These are phyloP conservation scores for Sepioteuthis lessoniana DNA, from an alignment of 2,888 invertebrate genomes.

Conservation along the genomic window DNA sequence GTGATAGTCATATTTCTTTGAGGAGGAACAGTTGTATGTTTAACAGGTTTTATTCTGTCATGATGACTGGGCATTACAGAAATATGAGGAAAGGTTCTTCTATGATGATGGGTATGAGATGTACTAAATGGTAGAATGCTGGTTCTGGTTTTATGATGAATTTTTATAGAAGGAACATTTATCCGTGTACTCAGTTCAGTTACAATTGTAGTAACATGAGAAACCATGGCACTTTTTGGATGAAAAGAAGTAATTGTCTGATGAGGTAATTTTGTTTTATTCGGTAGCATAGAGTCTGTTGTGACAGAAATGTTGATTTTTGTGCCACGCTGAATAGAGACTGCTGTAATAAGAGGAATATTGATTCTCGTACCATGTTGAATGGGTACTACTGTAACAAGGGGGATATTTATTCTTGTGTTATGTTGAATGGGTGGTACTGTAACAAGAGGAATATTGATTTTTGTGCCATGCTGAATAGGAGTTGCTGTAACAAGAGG, in stretches of 20 bases:
- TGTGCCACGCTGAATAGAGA: background rate
- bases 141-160: background rate
- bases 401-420: background rate
- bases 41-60: background rate
- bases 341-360: background rate
- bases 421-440: background rate
- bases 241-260: background rate
- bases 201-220: background rate
- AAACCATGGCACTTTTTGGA: background rate
- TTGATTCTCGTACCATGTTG: background rate
- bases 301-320: background rate
- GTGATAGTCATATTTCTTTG: background rate
- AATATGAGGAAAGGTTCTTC: background rate
- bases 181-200: background rate
- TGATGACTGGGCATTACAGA: background rate
- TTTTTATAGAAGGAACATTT: background rate
- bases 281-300: background rate
- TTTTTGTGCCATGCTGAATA: background rate
- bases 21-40: background rate
- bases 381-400: background rate
- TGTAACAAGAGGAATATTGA: background rate
- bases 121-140: background rate
- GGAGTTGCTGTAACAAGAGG: background rate
- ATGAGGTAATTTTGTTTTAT: background rate
- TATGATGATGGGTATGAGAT: background rate